phyloP scores from a whole-genome alignment of 2,888 invertebrate genomes.

The Thymelicus sylvestris region DNA sequence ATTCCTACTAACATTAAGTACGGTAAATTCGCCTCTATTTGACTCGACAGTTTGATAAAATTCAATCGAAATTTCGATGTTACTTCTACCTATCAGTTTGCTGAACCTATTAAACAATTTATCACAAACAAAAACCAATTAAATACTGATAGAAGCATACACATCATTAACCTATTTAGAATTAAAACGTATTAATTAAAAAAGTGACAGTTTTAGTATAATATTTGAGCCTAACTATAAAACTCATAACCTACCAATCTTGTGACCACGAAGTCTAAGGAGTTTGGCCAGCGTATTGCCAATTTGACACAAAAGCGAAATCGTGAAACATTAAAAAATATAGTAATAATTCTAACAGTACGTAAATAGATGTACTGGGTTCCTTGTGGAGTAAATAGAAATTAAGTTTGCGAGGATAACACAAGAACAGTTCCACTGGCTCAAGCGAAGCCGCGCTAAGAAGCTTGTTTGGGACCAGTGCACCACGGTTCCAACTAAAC shows the following conservation, averaged over 20 bases:
- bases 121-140: slow-evolving; percentile 27
- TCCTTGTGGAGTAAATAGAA: slow-evolving; percentile 64
- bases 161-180: slow-evolving; percentile 1
- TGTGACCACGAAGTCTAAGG: slow-evolving; percentile 39
- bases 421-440: slow-evolving; percentile 40
- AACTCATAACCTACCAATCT: slow-evolving; percentile 28
- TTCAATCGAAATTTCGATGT: slow-evolving; percentile 9
- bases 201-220: slow-evolving; percentile 13
- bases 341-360: slow-evolving; percentile 41
- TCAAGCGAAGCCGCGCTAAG: slow-evolving; percentile 45
- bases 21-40: slow-evolving; percentile 62
- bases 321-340: slow-evolving; percentile 41
- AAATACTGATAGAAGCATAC: slow-evolving; percentile 30
- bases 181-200: not conserved
- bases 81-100: slow-evolving; percentile 21
- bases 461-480: slow-evolving; percentile 50
- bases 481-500: slow-evolving; percentile 19
- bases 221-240: slow-evolving; percentile 35
- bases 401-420: slow-evolving; percentile 64
- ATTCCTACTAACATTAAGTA: slow-evolving; percentile 70
- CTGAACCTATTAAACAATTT: slow-evolving; percentile 18
- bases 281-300: slow-evolving; percentile 43
- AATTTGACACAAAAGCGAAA: slow-evolving; percentile 48
- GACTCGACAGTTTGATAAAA: not conserved
- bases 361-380: slow-evolving; percentile 57